Evolutionary conservation across 2,797 vertebrate genomes (phyloP).

Genomic region (Lepidocolaptes lacrymiger): DNA sequence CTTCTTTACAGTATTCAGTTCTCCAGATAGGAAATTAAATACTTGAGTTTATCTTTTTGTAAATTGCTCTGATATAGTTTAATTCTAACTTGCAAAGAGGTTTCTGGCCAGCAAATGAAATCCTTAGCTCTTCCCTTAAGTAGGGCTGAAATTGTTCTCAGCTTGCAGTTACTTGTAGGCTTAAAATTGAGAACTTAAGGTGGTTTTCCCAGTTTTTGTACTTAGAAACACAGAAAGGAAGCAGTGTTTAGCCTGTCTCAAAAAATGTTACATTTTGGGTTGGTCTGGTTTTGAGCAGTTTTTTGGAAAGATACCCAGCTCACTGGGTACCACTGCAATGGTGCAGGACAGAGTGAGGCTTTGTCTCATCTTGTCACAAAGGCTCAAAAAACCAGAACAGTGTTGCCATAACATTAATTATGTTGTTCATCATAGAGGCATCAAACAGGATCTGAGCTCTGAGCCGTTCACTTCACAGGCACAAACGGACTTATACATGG

Average conservation of each 20-base stretch:
- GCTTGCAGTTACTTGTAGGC: not conserved
- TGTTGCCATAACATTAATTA: not conserved
- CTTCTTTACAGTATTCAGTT: not conserved
- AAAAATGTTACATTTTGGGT: not conserved
- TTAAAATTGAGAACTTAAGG: not conserved
- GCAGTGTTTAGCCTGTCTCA: not conserved
- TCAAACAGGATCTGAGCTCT: not conserved
- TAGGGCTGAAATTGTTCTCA: not conserved
- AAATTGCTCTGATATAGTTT: not conserved
- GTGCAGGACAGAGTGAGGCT: not conserved
- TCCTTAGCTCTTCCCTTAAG: not conserved
- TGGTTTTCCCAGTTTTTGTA: not conserved
- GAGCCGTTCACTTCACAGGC: not conserved
- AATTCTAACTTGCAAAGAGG: not conserved
- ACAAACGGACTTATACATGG: not conserved
- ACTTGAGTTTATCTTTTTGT: not conserved
- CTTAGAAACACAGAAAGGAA: not conserved
- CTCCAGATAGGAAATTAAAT: conserved; percentile 14
- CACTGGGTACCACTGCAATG: not conserved
- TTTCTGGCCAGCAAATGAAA: not conserved
- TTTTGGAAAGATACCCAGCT: not conserved
- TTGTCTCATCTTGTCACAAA: not conserved
- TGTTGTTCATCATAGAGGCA: not conserved
- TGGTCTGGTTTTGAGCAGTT: not conserved
- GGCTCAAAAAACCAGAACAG: not conserved